Conservation (phyloP, 2,113 vertebrate genomes). For the Fukomys damarensis region DNA sequence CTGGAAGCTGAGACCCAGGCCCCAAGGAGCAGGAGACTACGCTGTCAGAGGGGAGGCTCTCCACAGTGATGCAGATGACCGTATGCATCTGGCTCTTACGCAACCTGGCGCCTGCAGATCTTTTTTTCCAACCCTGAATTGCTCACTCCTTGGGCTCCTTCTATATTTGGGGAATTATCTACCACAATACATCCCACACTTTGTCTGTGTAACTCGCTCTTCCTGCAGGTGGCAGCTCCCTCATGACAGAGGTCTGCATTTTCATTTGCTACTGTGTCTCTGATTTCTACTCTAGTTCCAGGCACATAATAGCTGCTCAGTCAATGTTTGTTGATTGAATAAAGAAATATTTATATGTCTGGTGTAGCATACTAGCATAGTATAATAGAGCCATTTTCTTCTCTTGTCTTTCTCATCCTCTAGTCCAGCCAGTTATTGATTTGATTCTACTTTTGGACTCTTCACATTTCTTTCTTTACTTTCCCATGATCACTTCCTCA, state of each 20-base stretch:
- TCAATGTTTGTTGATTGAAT: neutral
- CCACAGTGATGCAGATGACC: accelerated
- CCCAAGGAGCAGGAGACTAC: neutral
- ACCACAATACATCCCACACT: neutral
- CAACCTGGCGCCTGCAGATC: neutral
- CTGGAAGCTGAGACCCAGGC: neutral
- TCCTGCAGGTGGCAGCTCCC: neutral
- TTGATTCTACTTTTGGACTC: neutral
- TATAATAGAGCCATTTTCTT: neutral
- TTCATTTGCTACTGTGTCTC: neutral
- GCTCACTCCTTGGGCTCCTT: neutral
- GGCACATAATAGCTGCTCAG: neutral
- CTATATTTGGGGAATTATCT: neutral
- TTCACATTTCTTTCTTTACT: neutral
- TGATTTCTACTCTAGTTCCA: neutral
- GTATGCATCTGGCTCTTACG: neutral
- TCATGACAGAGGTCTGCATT: neutral
- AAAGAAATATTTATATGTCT: neutral
- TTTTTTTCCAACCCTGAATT: neutral
- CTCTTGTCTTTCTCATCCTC: neutral
- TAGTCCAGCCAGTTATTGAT: neutral
- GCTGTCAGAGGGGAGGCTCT: neutral
- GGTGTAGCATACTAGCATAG: neutral
- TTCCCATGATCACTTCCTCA: neutral
- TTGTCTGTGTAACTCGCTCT: neutral